These are phyloP conservation scores for Buceros bicornis DNA, from an alignment of 2,797 vertebrate genomes.

Conservation along the genomic window DNA sequence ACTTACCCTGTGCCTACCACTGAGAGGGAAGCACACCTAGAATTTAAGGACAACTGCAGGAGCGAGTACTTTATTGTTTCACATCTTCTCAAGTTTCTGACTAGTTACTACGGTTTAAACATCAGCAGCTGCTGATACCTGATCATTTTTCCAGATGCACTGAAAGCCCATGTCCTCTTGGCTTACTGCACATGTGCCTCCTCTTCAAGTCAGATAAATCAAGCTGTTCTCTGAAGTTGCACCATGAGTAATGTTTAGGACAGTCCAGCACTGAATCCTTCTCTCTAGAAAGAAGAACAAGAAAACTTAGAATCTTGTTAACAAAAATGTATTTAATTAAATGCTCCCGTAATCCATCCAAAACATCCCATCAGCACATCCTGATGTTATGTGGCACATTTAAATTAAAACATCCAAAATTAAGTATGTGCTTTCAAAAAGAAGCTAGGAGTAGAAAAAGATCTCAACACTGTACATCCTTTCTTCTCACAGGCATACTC, in stretches of 20 bases:
- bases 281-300: slow-evolving; percentile 46
- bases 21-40: neutral
- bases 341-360: rapidly evolving
- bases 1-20: neutral
- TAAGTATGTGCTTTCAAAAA: neutral
- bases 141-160: slow-evolving; percentile 44
- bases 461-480: neutral
- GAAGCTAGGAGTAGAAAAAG: slow-evolving; percentile 11
- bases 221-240: neutral
- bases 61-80: neutral
- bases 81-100: neutral
- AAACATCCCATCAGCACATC: neutral
- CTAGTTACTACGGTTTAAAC: neutral
- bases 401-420: neutral
- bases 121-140: neutral
- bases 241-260: neutral
- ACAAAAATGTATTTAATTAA: neutral
- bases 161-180: slow-evolving; percentile 68
- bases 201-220: slow-evolving; percentile 46
- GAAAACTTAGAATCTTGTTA: neutral
- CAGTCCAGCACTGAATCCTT: slow-evolving; percentile 17
- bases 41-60: neutral
- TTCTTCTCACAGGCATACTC: slow-evolving; percentile 16
- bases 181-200: slow-evolving; percentile 32
- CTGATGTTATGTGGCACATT: neutral